These are phyloP conservation scores for Paramacrobiotus metropolitanus DNA, from an alignment of 1,140 invertebrate genomes.

Conservation along the genomic window DNA sequence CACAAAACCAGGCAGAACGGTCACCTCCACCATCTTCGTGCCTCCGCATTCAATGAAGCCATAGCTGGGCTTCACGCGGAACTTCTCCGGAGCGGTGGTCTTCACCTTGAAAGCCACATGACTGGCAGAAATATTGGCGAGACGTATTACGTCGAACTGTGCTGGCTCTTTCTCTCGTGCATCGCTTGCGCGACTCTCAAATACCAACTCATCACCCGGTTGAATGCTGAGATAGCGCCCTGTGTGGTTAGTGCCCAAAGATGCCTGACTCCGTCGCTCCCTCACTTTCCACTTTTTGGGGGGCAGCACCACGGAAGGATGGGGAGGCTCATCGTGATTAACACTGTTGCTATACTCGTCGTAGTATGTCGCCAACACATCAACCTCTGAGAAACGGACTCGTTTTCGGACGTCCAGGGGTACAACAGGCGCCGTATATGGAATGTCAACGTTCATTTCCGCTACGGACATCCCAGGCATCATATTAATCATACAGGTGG, in stretches of 20 bases:
- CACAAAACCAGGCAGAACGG: neutral
- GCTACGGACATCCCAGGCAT: too few relatives aligned
- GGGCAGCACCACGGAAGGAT: too few relatives aligned
- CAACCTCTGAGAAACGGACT: neutral
- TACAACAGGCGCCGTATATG: too few relatives aligned
- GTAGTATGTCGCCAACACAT: neutral
- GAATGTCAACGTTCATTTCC: too few relatives aligned
- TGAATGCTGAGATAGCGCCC: neutral
- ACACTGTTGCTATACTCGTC: neutral
- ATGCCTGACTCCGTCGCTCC: neutral
- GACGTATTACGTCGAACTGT: neutral
- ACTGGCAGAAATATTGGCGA: neutral
- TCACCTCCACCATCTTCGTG: neutral
- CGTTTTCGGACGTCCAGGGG: neutral
- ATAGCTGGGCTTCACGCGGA: neutral
- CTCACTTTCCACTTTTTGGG: neutral
- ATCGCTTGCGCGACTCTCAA: too few relatives aligned
- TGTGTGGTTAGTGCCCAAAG: neutral
- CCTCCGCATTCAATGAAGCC: neutral
- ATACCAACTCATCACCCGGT: neutral
- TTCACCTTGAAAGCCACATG: constrained; percentile 1
- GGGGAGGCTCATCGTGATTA: neutral
- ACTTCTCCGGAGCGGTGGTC: constrained; percentile 3
- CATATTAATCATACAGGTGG: too few relatives aligned
- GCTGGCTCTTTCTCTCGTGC: neutral